phyloP scores from a whole-genome alignment of 1,140 invertebrate species.

The Ctenoplectra terminalis region DNA sequence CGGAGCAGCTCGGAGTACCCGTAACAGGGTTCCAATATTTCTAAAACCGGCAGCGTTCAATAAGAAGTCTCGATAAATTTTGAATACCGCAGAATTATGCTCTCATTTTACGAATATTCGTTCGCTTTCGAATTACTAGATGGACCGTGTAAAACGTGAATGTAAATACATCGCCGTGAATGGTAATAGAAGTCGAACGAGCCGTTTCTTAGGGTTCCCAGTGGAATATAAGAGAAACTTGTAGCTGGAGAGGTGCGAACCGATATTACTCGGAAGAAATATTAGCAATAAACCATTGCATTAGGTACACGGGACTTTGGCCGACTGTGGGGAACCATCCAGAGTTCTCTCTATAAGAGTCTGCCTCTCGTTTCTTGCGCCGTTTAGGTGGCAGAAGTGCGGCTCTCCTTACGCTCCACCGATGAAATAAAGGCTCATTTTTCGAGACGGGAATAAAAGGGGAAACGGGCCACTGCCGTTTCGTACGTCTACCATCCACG shows the following conservation, averaged over 20 bases:
- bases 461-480: conserved; percentile 60
- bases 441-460: conserved; percentile 64
- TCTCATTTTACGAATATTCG: not conserved
- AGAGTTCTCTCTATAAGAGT: conserved; percentile 31
- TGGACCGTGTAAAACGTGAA: not conserved
- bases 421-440: conserved; percentile 71
- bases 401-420: conserved; percentile 53
- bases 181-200: conserved; percentile 10
- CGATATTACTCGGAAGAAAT: conserved; percentile 67
- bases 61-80: no score
- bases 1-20: no score
- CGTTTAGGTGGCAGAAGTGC: conserved; percentile 62
- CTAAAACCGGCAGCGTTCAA: no score
- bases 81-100: not conserved
- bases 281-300: conserved; percentile 68
- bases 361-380: conserved; percentile 49
- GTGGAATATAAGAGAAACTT: conserved; percentile 21
- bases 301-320: conserved; percentile 37
- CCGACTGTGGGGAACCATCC: conserved; percentile 3
- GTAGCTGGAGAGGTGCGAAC: conserved; percentile 36
- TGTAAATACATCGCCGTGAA: not conserved
- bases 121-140: not conserved
- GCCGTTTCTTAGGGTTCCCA: conserved; percentile 27
- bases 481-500: conserved; percentile 52
- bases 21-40: no score